Evolutionary conservation across 1,140 invertebrate species (phyloP).

Genomic region (Anoplolepis gracilipes): DNA sequence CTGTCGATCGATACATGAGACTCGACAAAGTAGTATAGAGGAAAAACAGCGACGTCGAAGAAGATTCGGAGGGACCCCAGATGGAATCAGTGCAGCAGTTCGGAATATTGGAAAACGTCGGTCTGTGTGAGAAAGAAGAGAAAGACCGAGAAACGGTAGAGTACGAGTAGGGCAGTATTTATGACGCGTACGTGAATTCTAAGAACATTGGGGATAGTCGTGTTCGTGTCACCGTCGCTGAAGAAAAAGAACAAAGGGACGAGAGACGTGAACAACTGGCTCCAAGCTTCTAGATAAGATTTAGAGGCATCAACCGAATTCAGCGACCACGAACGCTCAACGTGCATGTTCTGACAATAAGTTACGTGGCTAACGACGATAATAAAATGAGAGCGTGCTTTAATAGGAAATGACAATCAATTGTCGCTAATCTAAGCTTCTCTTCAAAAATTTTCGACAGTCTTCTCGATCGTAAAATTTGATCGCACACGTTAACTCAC

Average conservation of each 20-base stretch:
- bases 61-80: slow-evolving; percentile 75
- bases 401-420: slow-evolving; percentile 34
- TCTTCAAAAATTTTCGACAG: slow-evolving; percentile 10
- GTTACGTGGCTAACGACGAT: slow-evolving; percentile 38
- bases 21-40: neutral
- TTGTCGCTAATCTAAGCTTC: slow-evolving; percentile 27
- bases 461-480: slow-evolving; percentile 8
- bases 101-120: slow-evolving; percentile 84
- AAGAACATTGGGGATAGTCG: slow-evolving; percentile 77
- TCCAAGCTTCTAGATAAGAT: slow-evolving; percentile 13
- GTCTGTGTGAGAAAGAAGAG: slow-evolving; percentile 67
- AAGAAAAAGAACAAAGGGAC: slow-evolving; percentile 60
- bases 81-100: slow-evolving; percentile 85
- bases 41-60: slow-evolving; percentile 66
- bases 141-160: slow-evolving; percentile 46
- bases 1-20: slow-evolving; percentile 57
- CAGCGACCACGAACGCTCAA: neutral
- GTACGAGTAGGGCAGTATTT: slow-evolving; percentile 81
- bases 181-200: slow-evolving; percentile 85
- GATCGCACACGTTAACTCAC: neutral
- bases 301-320: neutral
- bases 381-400: slow-evolving; percentile 39
- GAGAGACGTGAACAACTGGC: slow-evolving; percentile 62
- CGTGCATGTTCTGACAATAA: neutral
- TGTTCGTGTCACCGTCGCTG: slow-evolving; percentile 59